phyloP scores from a whole-genome alignment of 2,797 vertebrate species.

The Sebastes elongatus region DNA sequence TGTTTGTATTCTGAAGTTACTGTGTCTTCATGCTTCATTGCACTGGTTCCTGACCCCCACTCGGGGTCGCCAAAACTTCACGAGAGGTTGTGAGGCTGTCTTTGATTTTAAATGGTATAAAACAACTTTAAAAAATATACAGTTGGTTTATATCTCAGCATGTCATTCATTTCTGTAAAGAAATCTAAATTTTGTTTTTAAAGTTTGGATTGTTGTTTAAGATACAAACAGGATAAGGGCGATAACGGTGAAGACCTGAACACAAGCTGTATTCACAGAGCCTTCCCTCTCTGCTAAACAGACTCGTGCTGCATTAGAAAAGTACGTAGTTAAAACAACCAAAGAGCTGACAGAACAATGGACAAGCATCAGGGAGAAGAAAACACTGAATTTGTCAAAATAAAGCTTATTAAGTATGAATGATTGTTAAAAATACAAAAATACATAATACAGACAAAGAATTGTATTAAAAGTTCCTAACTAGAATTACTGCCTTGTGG shows the following conservation, averaged over 20 bases:
- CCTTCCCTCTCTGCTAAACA: too few species aligned
- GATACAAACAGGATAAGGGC: not conserved
- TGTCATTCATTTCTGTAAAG: not conserved
- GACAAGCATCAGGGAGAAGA: not conserved
- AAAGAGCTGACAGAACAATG: too few species aligned
- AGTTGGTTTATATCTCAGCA: not conserved
- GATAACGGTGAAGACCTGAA: too few species aligned
- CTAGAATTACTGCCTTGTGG: too few species aligned
- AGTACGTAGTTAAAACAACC: too few species aligned
- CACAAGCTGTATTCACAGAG: too few species aligned
- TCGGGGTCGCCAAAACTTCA: not conserved
- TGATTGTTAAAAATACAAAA: too few species aligned
- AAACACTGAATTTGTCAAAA: not conserved
- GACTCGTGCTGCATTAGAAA: too few species aligned
- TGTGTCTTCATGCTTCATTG: not conserved
- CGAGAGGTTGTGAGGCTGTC: too few species aligned
- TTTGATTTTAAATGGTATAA: not conserved
- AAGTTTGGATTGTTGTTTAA: not conserved
- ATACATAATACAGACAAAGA: too few species aligned
- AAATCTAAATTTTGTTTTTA: not conserved
- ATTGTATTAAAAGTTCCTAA: too few species aligned
- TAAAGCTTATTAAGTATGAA: not conserved
- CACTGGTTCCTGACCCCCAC: not conserved
- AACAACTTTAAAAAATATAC: not conserved
- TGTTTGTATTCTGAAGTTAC: not conserved